Conservation (phyloP, 1,140 invertebrate genomes). For the Drosophila albomicans region DNA sequence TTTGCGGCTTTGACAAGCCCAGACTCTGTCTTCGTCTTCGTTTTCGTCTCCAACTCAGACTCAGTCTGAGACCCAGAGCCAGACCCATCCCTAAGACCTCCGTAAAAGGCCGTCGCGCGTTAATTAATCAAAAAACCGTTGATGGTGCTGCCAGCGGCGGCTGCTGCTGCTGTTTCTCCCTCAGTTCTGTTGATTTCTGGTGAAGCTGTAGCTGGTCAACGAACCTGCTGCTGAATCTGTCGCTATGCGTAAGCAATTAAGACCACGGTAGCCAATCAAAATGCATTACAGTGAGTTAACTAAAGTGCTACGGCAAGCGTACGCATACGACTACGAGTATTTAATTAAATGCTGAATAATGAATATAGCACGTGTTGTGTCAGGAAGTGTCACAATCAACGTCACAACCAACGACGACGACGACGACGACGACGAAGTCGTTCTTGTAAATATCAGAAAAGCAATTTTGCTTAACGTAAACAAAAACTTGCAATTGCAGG, state of each 20-base stretch:
- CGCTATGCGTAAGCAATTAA: constrained; percentile 64
- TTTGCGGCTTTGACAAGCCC: constrained; percentile 46
- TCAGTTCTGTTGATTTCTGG: constrained; percentile 5
- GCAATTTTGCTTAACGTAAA: constrained; percentile 64
- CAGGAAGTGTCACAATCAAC: constrained; percentile 57
- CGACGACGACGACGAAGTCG: not conserved
- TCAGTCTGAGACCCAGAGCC: constrained; percentile 15
- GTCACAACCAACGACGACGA: not conserved
- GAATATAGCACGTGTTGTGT: constrained; percentile 55
- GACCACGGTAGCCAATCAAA: constrained; percentile 46
- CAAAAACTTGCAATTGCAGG: constrained; percentile 51
- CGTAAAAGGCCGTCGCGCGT: constrained; percentile 59
- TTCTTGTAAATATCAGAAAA: constrained; percentile 47
- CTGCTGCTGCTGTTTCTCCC: not conserved
- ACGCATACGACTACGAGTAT: constrained; percentile 30
- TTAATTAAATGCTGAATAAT: constrained; percentile 76
- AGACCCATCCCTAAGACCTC: constrained; percentile 20
- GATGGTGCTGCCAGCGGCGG: constrained; percentile 50
- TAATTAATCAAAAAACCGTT: constrained; percentile 78
- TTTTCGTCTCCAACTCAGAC: not conserved
- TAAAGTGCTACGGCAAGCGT: not conserved
- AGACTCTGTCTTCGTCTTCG: not conserved
- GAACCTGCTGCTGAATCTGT: constrained; percentile 57
- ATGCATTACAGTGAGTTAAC: constrained; percentile 35
- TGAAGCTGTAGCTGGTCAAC: constrained; percentile 56